phyloP scores from a whole-genome alignment of 2,888 invertebrate species.

The Cataglyphis albicans region DNA sequence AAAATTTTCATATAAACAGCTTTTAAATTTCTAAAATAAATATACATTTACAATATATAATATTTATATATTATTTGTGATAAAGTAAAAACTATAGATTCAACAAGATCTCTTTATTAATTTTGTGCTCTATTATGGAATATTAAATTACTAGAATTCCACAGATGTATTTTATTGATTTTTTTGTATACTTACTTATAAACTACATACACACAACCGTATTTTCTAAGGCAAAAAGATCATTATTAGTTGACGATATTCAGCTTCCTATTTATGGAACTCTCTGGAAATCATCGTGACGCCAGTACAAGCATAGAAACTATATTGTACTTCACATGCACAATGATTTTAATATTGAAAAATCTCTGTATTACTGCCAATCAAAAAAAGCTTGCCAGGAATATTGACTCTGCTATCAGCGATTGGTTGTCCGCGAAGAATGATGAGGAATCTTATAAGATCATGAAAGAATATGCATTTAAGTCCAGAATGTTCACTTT shows the following conservation, averaged over 20 bases:
- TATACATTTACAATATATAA: neutral
- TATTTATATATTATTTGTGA: neutral
- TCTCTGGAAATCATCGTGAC: neutral
- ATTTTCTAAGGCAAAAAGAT: constrained; percentile 38
- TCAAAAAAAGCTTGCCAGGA: constrained; percentile 14
- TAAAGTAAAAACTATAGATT: neutral
- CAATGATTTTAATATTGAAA: neutral
- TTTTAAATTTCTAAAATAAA: neutral
- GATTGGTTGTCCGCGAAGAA: constrained; percentile 21
- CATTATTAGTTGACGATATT: constrained; percentile 16
- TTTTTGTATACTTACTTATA: neutral
- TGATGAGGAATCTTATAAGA: constrained; percentile 8
- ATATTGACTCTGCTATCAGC: constrained; percentile 22
- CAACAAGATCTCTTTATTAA: neutral
- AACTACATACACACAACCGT: neutral
- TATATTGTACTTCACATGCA: neutral
- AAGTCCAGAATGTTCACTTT: constrained; percentile 8
- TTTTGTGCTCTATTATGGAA: neutral
- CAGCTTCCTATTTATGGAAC: constrained; percentile 26
- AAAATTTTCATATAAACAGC: neutral
- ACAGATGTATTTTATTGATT: neutral
- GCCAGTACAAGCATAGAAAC: constrained; percentile 10
- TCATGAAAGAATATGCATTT: constrained; percentile 38
- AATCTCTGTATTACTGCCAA: neutral
- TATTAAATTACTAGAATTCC: neutral